Base-by-base conservation (phyloP, 2,888 invertebrate species). In the Eupithecia centaureata region DNA sequence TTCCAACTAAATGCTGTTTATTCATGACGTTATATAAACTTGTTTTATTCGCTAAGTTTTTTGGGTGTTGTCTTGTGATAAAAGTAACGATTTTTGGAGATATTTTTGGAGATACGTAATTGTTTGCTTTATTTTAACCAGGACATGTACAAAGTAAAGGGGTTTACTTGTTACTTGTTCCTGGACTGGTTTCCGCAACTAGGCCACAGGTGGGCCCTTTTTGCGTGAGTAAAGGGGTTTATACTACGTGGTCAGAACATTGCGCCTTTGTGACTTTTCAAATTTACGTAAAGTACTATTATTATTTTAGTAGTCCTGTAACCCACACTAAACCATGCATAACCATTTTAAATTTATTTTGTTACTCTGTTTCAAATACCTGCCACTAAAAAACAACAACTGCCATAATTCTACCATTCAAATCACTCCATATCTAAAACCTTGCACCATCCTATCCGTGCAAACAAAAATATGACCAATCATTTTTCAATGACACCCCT, bases 401-500 rank as follows among this genome's bases (percentile, higher is more conserved):
- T 18, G 18, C 10, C 12, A 47, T 42, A 47, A 47, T 10, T 47
- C 22, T 47, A 47, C 10, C 10, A 22, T 47, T 47, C 18, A 47
- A 22, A 47, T 47, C 47, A 4, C 47, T 22, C 12, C 58, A 60
- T 63, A 65, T 62, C 58, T 18, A 57, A 35, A 70, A 63, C 27
- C 59, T 38, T 57, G 59, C 51, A 47, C 47, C 63, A 64, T 66
- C 63, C 71, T 42, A 52, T 54, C 65, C 47, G 60, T 62, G 65
- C 65, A 69, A 71, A 72, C 70, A 70, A 71, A 75, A 73, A 70
- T 69, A 72, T 73, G 85, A 81, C 81, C 86, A 82, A 84, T 86
- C 83, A 87, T 87, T 86, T 87, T 87, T 88, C 88, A 87, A 86
- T 82, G 83, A 82, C 83, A 83, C 80, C 79, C 82, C 85, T 82